Evolutionary conservation across 2,888 invertebrate genomes (phyloP), one percentile per base, ranked within the genome.

Genomic region (Aspidiotus rigidus): DNA sequence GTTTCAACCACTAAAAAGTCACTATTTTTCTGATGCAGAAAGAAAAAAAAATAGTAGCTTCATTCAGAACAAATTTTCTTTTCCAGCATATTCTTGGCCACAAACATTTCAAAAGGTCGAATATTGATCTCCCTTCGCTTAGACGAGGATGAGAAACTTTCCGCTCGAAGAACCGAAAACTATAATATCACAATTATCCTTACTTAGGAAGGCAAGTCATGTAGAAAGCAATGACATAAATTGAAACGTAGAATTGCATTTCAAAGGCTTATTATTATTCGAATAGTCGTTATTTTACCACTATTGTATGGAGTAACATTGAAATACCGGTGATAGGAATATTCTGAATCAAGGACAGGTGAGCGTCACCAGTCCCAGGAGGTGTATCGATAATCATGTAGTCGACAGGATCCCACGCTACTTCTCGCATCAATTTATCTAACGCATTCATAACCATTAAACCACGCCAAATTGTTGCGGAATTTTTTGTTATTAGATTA

Each of bases 401-500:
- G 80, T 97, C 94, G 64, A 93, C 80, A 0, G 88, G 85, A 3
- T 85, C 88, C 97, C 97, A 97, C 49, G 84, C 83, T n/a, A 94
- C 92, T 74, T 92, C 88, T 72, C 89, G 82, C 42, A 95, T 81
- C 40, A 97, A 79, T 74, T 89, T 86, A 74, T 95, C 89, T 70
- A 97, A 78, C 0, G 96, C 96, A 72, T 90, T 91, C 95, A 96
- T 97, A 64, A 97, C 95, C 87, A 97, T 90, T 17, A 95, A 83
- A 0, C 97, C 97, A 72, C 97, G 84, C 97, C 97, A 98, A 42
- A 97, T 88, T 10, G 95, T 86, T 0, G 97, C 89, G 9, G 89
- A 84, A 72, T 86, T 86, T 71, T 91, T 86, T n/a, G 87, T 85
- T 2, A 93, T 87, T 17, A 97, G 79, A 77, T 95, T 87, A 5